These are phyloP conservation scores for Phalacrocorax pelagicus DNA, from an alignment of 2,113 vertebrate genomes.

Conservation along the genomic window DNA sequence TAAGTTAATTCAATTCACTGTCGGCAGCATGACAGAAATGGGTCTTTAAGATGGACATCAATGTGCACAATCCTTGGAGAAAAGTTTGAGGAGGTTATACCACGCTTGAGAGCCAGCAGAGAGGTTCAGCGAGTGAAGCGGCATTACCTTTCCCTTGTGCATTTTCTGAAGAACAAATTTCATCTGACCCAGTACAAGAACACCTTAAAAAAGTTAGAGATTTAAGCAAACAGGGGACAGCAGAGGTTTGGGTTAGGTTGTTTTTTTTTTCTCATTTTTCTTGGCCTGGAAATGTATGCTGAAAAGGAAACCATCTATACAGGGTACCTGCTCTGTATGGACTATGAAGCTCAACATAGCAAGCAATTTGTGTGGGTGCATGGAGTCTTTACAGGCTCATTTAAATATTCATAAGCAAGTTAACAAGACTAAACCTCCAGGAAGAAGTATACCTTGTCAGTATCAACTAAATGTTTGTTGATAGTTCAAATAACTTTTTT, in stretches of 20 bases:
- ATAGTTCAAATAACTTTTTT: not conserved
- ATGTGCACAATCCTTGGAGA: not conserved
- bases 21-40: slow-evolving; percentile 24
- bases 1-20: not conserved
- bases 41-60: not conserved
- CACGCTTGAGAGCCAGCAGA: not conserved
- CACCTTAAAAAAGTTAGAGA: not conserved
- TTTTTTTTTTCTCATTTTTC: not conserved
- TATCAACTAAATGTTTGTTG: not conserved
- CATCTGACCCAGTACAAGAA: not conserved
- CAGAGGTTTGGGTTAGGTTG: not conserved
- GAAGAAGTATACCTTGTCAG: not conserved
- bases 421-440: not conserved
- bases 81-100: not conserved
- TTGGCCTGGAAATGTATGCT: not conserved
- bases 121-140: not conserved
- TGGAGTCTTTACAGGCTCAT: not conserved
- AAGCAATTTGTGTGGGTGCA: not conserved
- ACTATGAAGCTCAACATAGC: not conserved
- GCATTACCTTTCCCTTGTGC: not conserved
- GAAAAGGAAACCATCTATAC: not conserved
- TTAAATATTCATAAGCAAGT: not conserved
- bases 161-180: not conserved
- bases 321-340: not conserved
- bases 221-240: not conserved